phyloP scores from a whole-genome alignment of 2,113 vertebrate genomes.

The Paradoxurus hermaphroditus region DNA sequence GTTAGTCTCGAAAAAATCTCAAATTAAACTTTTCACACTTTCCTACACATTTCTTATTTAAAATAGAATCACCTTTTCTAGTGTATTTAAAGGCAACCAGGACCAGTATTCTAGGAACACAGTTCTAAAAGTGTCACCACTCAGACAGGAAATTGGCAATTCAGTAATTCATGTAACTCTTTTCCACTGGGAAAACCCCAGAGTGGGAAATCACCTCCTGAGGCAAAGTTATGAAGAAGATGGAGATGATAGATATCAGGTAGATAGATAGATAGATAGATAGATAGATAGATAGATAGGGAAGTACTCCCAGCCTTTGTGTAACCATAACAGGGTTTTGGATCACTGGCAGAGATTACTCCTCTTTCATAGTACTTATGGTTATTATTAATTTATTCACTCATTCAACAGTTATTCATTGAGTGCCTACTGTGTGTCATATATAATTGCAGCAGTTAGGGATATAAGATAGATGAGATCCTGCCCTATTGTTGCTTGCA shows the following conservation, averaged over 20 bases:
- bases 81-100: neutral
- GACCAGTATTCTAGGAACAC: neutral
- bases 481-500: neutral
- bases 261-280: no score
- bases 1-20: neutral
- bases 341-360: neutral
- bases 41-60: neutral
- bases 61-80: neutral
- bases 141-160: constrained; percentile 24
- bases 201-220: constrained; percentile 4
- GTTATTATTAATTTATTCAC: neutral
- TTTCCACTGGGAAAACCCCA: neutral
- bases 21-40: neutral
- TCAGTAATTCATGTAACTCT: neutral
- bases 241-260: neutral
- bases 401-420: neutral
- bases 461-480: neutral
- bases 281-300: neutral
- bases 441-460: neutral
- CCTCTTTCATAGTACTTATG: neutral
- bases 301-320: neutral
- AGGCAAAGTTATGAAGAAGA: constrained; percentile 46
- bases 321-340: neutral
- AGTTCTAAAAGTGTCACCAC: neutral
- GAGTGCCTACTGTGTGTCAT: neutral